Conservation (phyloP, 2,113 vertebrate species). For the Numida meleagris region DNA sequence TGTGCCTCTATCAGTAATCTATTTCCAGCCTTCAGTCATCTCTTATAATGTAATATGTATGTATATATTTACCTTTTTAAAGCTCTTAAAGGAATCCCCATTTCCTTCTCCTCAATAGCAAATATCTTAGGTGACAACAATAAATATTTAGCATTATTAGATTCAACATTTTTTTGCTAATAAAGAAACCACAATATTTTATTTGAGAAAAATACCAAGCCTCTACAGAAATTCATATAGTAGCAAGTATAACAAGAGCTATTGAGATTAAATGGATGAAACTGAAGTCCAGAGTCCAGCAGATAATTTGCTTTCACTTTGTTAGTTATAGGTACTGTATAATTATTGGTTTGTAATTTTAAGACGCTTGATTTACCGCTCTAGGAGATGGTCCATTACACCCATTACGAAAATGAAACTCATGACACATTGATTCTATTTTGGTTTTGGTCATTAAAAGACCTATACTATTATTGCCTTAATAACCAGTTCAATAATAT, state of each 20-base stretch:
- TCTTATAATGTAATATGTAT: not conserved
- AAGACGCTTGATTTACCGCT: not conserved
- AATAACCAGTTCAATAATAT: not conserved
- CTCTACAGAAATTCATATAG: not conserved
- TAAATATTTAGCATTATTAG: not conserved
- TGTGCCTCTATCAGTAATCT: not conserved
- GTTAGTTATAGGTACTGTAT: not conserved
- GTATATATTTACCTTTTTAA: not conserved
- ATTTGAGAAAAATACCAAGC: not conserved
- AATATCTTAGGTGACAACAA: not conserved
- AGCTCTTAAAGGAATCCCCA: not conserved
- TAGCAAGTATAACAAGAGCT: rapidly evolving
- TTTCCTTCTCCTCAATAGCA: not conserved
- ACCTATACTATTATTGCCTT: not conserved
- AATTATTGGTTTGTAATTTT: not conserved
- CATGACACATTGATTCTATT: not conserved
- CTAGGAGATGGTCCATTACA: not conserved
- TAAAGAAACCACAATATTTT: no score
- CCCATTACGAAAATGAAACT: not conserved
- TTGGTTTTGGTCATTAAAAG: not conserved
- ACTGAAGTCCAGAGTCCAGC: not conserved
- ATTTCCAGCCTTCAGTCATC: not conserved
- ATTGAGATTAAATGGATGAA: not conserved
- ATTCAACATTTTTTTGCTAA: no score
- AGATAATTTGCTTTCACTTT: not conserved